Evolutionary conservation across 2,888 invertebrate species (phyloP), one percentile per base, ranked within the genome.

Genomic region (Disparrhopalites patrizii): DNA sequence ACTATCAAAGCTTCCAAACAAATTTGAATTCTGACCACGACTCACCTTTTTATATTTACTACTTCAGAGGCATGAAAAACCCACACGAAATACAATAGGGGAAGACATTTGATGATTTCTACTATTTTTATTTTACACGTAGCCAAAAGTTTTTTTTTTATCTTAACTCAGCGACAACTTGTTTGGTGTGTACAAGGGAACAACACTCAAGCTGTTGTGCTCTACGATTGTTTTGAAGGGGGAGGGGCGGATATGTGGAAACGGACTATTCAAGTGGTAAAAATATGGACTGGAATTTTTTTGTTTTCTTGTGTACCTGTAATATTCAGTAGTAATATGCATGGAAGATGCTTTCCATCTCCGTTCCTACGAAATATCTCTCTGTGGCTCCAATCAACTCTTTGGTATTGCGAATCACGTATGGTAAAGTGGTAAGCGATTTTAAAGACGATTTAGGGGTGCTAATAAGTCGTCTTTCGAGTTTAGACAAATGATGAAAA

Each of bases 401-500:
- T n/a, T 54, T 54, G 30, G 54, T 8, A 31, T 54, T 33, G 54
- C 54, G 33, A 54, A 54, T 54, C 54, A 54, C 54, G 54, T 54
- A 54, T 54, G 18, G 31, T 31, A 31, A 54, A 54, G 54, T 20
- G 30, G 18, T 18, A 28, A 54, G 30, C 28, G 52, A 30, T 28
- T 57, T 57, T 57, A 40, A 25, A 57, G 57, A 28, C 57, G 38
- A 40, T 54, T 57, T 57, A 38, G 38, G 36, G 25, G 38, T 43
- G 47, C 58, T 58, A 58, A 50, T 60, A 60, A 60, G 60, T 60
- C 50, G 60, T 50, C 33, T 28, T 61, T 33, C 61, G 25, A 25
- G 36, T 61, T 61, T 51, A 18, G 61, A 61, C 61, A 61, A 61
- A 61, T 61, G 61, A 51, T 61, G 61, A 61, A 61, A 61, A 51